Percentiles rank a stretch among this genome's conserved stretches.
These are phyloP conservation scores for Micromesistius poutassou DNA, from an alignment of 2,797 vertebrate species.

Conservation along the genomic window DNA sequence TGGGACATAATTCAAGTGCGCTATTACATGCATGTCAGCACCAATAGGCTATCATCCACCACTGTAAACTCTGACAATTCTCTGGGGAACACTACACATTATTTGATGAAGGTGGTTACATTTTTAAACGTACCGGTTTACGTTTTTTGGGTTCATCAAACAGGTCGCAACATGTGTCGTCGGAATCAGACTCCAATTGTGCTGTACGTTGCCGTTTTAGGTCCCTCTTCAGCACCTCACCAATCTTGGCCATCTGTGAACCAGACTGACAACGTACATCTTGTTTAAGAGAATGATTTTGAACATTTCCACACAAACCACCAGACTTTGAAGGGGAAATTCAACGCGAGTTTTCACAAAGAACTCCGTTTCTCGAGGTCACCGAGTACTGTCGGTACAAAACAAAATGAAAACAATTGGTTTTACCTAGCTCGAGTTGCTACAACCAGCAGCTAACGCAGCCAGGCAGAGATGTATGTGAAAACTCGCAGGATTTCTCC, in stretches of 20 bases:
- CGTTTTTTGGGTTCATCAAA: neutral
- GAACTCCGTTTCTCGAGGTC: neutral
- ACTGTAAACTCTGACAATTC: neutral
- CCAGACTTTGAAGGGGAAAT: neutral
- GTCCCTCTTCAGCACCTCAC: slow-evolving; percentile 4
- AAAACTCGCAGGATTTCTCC: no score
- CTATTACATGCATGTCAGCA: neutral
- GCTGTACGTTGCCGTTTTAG: no score
- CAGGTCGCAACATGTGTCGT: no score
- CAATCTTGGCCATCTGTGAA: slow-evolving; percentile 16
- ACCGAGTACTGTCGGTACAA: neutral
- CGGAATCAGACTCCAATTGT: no score
- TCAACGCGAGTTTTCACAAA: neutral
- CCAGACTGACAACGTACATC: slow-evolving; percentile 12
- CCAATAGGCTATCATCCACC: neutral
- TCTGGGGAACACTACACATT: neutral
- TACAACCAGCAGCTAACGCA: neutral
- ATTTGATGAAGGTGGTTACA: neutral
- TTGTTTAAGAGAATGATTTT: slow-evolving; percentile 1
- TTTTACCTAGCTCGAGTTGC: neutral
- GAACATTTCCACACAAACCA: neutral
- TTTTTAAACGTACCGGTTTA: slow-evolving; percentile 6
- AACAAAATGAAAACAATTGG: neutral
- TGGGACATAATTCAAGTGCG: no score
- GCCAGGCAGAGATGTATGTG: neutral